Base-by-base conservation (phyloP, 2,113 vertebrate species). In the Gila orcuttii region DNA sequence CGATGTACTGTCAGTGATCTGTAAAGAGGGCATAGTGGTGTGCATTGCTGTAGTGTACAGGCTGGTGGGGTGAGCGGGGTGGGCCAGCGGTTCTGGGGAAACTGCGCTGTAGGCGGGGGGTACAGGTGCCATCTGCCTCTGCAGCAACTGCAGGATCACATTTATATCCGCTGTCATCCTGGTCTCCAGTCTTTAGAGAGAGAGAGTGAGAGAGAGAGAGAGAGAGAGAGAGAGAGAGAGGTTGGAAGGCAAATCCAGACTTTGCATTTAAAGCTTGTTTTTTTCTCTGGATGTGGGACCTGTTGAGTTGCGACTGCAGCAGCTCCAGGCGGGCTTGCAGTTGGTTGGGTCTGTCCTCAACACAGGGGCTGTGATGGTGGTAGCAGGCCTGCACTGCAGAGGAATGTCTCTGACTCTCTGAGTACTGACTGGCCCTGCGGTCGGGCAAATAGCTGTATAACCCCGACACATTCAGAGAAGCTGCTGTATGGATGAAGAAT, bases 111-210 rank as follows among this genome's bases (percentile, higher is more conserved):
- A 98, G 0, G 96, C 94, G 0, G 96, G 94, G 0, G 96, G 96
- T 75, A 97, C 96, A 45, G 95, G 96, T 69, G 95, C 94, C 89
- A 95, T 93, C 91, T 98, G 96, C 86, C 96, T 95, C 91, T 97
- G 97, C 81, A 99, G 96, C 78, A 99, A 96, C 95, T 98, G 97
- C 60, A 99, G 95, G 92, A 99, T 97, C 90, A 95, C 93, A 15
- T 91, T 96, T 90, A 99, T 96, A 82, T 99, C 97, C 80, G 97
- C 95, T 3, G 96, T 96, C 96, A 99, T 95, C 25, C 96, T 96
- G 81, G 95, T 96, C 93, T 99, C 98, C 94, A 99, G 87, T 90
- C 98, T 99, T 87, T 23, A 71, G 73, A 82, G 23, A 45, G 4
- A 64, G 31, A 42, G 52, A 47, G 62, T n/a, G 55, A 31, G 11